Evolutionary conservation across 2,888 invertebrate genomes (phyloP).

Genomic region (Tachina lurida): DNA sequence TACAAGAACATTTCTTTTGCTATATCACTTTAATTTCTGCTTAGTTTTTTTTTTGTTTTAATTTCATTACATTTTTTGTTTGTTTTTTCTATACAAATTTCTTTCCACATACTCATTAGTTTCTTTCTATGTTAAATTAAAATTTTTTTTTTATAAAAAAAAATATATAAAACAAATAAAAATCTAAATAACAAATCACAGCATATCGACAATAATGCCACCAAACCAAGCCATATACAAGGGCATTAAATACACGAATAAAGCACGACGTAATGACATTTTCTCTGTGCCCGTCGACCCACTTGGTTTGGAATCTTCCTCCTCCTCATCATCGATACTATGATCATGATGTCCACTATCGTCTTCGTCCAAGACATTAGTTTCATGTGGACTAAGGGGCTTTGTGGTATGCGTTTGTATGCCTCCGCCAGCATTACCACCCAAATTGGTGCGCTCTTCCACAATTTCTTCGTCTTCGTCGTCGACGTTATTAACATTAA

Average conservation of each 20-base stretch:
- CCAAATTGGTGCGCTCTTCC: slow-evolving; percentile 70
- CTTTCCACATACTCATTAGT: slow-evolving; percentile 26
- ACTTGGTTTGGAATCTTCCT: slow-evolving; percentile 73
- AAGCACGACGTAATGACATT: slow-evolving; percentile 79
- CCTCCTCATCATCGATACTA: slow-evolving; percentile 57
- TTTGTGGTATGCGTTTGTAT: slow-evolving; percentile 77
- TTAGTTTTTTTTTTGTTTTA: slow-evolving; percentile 21
- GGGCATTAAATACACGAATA: slow-evolving; percentile 90
- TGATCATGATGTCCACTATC: slow-evolving; percentile 75
- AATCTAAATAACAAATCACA: slow-evolving; percentile 85
- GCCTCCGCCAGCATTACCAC: slow-evolving; percentile 62
- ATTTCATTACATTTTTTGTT: slow-evolving; percentile 24
- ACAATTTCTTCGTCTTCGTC: slow-evolving; percentile 77
- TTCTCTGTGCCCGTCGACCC: slow-evolving; percentile 73
- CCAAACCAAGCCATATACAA: slow-evolving; percentile 94
- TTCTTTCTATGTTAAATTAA: slow-evolving; percentile 58
- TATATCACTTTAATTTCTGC: slow-evolving; percentile 48
- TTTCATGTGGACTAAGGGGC: slow-evolving; percentile 74
- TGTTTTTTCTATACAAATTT: slow-evolving; percentile 49
- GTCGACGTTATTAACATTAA: slow-evolving; percentile 76
- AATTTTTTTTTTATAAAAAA: slow-evolving; percentile 56
- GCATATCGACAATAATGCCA: slow-evolving; percentile 90
- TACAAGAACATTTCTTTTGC: slow-evolving; percentile 36
- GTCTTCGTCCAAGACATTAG: slow-evolving; percentile 65
- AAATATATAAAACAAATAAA: slow-evolving; percentile 68